Evolutionary conservation across 2,113 vertebrate species (phyloP).

Genomic region (Indicator indicator): DNA sequence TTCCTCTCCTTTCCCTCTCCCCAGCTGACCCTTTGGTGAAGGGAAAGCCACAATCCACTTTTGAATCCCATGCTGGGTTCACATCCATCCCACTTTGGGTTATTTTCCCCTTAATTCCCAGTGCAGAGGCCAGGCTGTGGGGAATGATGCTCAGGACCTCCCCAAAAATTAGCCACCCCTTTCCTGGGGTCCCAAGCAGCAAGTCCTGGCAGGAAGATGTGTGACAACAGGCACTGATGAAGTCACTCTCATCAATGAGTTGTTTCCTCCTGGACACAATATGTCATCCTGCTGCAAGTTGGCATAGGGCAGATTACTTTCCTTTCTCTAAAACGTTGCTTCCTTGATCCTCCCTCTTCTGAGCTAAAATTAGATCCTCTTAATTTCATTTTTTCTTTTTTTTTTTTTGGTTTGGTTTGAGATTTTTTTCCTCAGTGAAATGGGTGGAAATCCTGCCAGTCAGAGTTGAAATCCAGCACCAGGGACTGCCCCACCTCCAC

Average conservation of each 20-base stretch:
- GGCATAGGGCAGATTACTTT: neutral
- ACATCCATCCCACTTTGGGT: rapidly evolving
- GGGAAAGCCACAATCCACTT: neutral
- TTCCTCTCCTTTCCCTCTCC: neutral
- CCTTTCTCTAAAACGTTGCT: neutral
- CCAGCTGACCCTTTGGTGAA: neutral
- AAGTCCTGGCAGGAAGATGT: neutral
- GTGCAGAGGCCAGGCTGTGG: neutral
- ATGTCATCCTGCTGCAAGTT: slow-evolving; percentile 3
- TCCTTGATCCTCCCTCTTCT: neutral
- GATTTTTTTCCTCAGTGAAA: neutral
- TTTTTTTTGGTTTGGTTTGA: neutral
- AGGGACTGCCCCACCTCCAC: neutral
- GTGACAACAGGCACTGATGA: neutral
- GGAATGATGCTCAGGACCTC: neutral
- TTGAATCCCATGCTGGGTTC: rapidly evolving
- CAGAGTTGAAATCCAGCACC: neutral
- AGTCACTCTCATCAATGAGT: slow-evolving; percentile 5
- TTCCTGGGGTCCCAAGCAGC: rapidly evolving
- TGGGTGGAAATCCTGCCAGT: neutral
- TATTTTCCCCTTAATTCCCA: neutral
- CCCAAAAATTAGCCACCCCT: neutral
- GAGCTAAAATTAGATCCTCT: slow-evolving; percentile 1
- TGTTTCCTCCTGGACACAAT: neutral
- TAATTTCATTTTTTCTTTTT: neutral